These are phyloP conservation scores for Halyomorpha halys DNA, from an alignment of 1,140 invertebrate genomes.

Conservation along the genomic window DNA sequence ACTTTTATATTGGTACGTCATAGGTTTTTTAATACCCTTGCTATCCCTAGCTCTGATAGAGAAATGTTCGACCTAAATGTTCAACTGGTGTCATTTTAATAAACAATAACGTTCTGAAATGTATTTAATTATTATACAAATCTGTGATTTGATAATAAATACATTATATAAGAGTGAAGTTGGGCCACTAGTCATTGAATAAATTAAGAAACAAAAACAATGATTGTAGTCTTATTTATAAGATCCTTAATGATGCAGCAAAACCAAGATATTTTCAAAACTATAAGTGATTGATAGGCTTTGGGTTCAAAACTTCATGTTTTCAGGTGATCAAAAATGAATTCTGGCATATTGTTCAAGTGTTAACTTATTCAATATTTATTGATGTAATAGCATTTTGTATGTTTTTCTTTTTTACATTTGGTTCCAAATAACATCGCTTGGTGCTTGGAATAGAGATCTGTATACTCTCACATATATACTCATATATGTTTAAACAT, in stretches of 20 bases:
- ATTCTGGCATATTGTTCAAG: neutral
- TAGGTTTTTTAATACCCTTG: slow-evolving; percentile 9
- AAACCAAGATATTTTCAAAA: neutral
- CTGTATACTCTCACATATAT: slow-evolving; percentile 4
- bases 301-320: neutral
- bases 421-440: neutral
- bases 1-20: slow-evolving; percentile 10
- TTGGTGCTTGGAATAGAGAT: slow-evolving; percentile 14
- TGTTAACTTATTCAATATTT: neutral
- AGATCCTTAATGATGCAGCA: neutral
- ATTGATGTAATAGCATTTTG: neutral
- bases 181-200: too few species aligned
- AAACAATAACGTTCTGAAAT: neutral
- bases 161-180: neutral
- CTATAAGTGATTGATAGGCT: neutral
- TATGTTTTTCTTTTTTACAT: neutral
- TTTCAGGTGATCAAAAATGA: neutral
- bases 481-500: slow-evolving; percentile 10
- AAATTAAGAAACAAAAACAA: too few species aligned
- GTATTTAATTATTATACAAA: neutral
- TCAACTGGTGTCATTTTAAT: neutral
- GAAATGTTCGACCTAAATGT: neutral
- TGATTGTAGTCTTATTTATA: too few species aligned
- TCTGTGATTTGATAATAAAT: slow-evolving; percentile 7
- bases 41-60: slow-evolving; percentile 8